Conservation (phyloP, 2,888 invertebrate genomes). For the Lacanobia oleracea region DNA sequence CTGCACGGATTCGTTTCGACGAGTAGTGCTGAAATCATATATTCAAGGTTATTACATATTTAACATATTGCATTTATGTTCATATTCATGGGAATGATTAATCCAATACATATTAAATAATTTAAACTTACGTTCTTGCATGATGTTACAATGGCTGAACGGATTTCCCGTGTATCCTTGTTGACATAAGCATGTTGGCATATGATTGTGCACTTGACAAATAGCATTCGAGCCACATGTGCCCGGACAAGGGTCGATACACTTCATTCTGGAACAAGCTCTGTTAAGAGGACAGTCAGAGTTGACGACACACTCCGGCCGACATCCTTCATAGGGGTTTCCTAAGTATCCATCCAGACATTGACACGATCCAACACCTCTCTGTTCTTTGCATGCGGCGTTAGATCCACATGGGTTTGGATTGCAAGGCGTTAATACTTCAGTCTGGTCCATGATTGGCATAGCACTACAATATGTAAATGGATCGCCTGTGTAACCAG, state of each 20-base stretch:
- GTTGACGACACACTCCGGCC: conserved; percentile 94
- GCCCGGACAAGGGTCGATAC: conserved; percentile 94
- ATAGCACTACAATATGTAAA: conserved; percentile 91
- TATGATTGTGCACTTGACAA: conserved; percentile 94
- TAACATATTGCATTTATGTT: background rate
- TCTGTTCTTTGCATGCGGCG: conserved; percentile 91
- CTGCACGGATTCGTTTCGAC: conserved; percentile 80
- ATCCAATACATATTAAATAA: background rate
- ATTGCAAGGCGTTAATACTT: conserved; percentile 91
- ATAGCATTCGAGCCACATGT: conserved; percentile 94
- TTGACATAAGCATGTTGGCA: conserved; percentile 93
- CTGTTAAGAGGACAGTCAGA: conserved; percentile 93
- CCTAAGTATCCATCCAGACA: conserved; percentile 92
- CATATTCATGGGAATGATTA: background rate
- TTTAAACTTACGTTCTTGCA: conserved; percentile 83
- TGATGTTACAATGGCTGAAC: conserved; percentile 90
- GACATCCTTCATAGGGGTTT: conserved; percentile 94
- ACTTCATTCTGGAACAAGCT: conserved; percentile 94
- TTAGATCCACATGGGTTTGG: conserved; percentile 92
- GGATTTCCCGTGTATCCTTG: conserved; percentile 93
- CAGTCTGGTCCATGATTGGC: conserved; percentile 78
- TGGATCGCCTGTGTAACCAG: conserved; percentile 94
- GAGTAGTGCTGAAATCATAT: conserved; percentile 76
- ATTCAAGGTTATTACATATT: conserved; percentile 10
- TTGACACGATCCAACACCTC: conserved; percentile 92